Evolutionary conservation across 2,888 invertebrate genomes (phyloP), one percentile per base, ranked within the genome.

Genomic region (Caenorhabditis sp.): DNA sequence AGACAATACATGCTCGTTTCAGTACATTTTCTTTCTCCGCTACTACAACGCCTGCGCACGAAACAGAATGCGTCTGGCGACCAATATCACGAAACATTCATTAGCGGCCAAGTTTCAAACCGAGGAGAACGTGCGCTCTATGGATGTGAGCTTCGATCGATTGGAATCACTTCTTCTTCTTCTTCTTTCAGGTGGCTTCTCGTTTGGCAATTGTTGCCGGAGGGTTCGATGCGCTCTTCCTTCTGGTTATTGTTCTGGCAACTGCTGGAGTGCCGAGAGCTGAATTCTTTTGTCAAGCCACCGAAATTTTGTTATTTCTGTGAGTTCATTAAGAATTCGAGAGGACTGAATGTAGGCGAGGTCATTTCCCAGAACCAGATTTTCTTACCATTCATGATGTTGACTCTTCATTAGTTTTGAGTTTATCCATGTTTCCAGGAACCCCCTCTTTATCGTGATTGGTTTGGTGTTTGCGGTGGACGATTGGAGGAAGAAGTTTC

Each of bases 21-120:
- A 71, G 71, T 37, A 58, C 32, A 32, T 73, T 2, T 26, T 65
- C 2, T 17, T 74, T n/a, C 53, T 74, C 8, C 48, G 50, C 6
- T 45, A 48, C 8, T 74, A 74, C 53, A 74, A 74, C 27, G 7
- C 15, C 2, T 5, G 15, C 3, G 32, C 30, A 2, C 20, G 66
- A 20, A 61, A 66, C 27, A 53, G 43, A 13, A 46, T 74, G 48
- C 27, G 66, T 15, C 7, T 46, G 24, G 61, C 48, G 1, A 26
- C 22, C 7, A 62, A 71, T 48, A 71, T 62, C 13, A 46, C 62
- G 24, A 71, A 50, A 24, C n/a, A 62, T 39, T 43, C 66, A 7
- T 20, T 75, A 27, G 37, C 59, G 0, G 66, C 74, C 24, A 75
- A 75, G 22, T 75, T 62, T 56, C 74, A 75, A 13, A 58, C 53